Evolutionary conservation across 2,797 vertebrate genomes (phyloP).

Genomic region (Artibeus lituratus): DNA sequence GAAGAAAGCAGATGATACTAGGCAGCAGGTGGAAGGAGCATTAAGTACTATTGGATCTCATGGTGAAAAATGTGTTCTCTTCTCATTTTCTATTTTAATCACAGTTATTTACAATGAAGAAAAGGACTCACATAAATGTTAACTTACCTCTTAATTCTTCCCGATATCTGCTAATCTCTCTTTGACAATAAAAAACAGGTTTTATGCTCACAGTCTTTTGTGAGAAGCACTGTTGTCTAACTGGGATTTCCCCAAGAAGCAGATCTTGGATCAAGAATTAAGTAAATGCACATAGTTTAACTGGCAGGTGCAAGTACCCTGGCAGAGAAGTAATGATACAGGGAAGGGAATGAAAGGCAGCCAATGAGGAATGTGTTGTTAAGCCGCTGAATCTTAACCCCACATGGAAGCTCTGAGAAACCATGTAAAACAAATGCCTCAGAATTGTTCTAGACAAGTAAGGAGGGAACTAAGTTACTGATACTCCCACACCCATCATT

Average conservation of each 20-base stretch:
- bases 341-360: neutral
- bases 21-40: neutral
- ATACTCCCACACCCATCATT: neutral
- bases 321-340: neutral
- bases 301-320: neutral
- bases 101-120: slow-evolving; percentile 1
- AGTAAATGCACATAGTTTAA: neutral
- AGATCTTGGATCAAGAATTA: neutral
- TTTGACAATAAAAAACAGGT: neutral
- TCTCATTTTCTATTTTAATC: slow-evolving; percentile 42
- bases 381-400: neutral
- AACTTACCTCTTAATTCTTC: neutral
- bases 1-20: neutral
- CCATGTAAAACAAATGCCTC: neutral
- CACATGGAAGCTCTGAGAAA: neutral
- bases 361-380: neutral
- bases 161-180: neutral
- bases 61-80: neutral
- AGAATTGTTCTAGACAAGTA: neutral
- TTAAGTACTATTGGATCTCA: neutral
- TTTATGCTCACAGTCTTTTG: neutral
- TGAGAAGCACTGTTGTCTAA: neutral
- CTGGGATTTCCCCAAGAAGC: neutral
- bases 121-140: neutral
- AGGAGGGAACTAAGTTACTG: neutral